Conservation (phyloP, 1,140 invertebrate species). For the Lanistes nyassanus region DNA sequence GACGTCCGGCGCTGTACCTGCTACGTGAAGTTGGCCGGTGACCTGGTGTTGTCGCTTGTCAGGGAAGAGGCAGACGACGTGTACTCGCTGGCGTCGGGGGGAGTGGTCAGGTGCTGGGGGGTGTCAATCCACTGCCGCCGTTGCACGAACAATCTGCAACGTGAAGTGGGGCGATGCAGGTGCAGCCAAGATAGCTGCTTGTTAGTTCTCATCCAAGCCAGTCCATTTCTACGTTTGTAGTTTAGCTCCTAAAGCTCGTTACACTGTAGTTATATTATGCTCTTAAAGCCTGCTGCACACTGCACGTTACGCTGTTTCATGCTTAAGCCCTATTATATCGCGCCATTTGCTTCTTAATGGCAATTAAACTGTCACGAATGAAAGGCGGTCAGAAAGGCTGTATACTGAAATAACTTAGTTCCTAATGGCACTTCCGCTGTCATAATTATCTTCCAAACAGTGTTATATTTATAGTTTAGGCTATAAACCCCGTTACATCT, state of each 20-base stretch:
- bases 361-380: not conserved
- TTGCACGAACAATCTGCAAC: conserved; percentile 29
- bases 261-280: not conserved
- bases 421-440: not conserved
- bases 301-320: no score
- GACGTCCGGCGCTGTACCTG: no score
- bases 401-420: not conserved
- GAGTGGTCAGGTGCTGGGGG: conserved; percentile 35
- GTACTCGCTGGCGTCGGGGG: conserved; percentile 38
- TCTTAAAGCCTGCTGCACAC: no score
- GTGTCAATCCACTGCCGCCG: conserved; percentile 25
- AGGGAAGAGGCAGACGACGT: conserved; percentile 34
- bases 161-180: not conserved
- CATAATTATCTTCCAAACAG: no score
- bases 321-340: no score
- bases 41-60: conserved; percentile 27
- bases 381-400: not conserved
- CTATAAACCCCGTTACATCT: not conserved
- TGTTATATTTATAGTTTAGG: not conserved
- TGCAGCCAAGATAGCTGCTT: not conserved
- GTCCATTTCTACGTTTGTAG: not conserved
- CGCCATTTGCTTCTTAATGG: no score
- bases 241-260: not conserved
- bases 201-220: not conserved
- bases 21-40: conserved; percentile 13